Percentiles rank a stretch among this genome's conserved stretches.
These are phyloP conservation scores for Drosophila lacicola DNA, from an alignment of 2,888 invertebrate genomes.

Conservation along the genomic window DNA sequence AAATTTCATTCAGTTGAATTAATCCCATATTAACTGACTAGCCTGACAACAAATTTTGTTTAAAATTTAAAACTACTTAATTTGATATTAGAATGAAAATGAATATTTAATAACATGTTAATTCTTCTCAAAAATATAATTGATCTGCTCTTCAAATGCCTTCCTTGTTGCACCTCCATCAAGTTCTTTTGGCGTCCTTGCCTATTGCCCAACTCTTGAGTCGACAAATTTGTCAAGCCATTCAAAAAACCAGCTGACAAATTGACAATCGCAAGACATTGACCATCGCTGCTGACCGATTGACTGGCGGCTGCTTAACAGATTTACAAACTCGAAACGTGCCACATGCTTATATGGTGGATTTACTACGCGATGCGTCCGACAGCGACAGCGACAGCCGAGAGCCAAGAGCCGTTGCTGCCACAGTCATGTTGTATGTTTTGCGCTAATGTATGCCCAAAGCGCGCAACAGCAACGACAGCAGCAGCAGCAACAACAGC, in stretches of 20 bases:
- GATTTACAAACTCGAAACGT: slow-evolving; percentile 67
- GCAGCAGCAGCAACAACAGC: background rate
- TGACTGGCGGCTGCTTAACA: slow-evolving; percentile 50
- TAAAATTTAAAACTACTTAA: no score
- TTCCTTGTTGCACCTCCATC: background rate
- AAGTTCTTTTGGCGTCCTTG: slow-evolving; percentile 14
- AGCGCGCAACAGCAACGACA: slow-evolving; percentile 42
- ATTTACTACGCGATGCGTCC: slow-evolving; percentile 47
- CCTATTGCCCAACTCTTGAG: slow-evolving; percentile 3
- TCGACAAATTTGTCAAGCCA: slow-evolving; percentile 27
- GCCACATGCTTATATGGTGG: slow-evolving; percentile 72
- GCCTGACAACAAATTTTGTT: no score
- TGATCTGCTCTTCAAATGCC: no score
- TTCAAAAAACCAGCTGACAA: slow-evolving; percentile 39
- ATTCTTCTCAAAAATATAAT: no score
- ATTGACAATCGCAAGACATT: slow-evolving; percentile 49
- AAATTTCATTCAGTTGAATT: no score
- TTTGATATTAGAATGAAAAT: no score
- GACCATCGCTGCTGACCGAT: slow-evolving; percentile 60
- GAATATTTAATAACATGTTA: no score
- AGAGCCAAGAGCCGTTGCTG: slow-evolving; percentile 2
- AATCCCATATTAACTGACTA: no score
- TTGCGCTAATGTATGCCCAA: slow-evolving; percentile 75
- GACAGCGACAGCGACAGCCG: background rate
- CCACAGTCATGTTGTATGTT: slow-evolving; percentile 28